Conservation (phyloP, 2,888 invertebrate genomes). For the Bedellia somnulentella region DNA sequence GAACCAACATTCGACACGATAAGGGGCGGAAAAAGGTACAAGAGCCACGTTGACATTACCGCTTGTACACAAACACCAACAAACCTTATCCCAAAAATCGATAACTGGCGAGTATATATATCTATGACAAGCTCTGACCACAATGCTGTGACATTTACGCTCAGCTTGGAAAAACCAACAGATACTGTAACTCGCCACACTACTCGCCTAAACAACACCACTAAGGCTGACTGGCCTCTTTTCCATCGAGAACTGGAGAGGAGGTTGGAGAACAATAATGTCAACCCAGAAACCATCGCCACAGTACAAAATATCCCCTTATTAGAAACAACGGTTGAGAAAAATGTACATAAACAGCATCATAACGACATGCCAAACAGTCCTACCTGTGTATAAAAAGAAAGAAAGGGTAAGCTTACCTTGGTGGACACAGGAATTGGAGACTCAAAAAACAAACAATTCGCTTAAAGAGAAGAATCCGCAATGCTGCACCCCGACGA, state of each 20-base stretch:
- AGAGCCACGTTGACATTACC: too few species aligned
- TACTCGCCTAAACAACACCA: constrained; percentile 12
- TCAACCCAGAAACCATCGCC: not conserved
- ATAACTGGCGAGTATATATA: constrained; percentile 11
- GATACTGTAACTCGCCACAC: not conserved
- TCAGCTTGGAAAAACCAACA: not conserved
- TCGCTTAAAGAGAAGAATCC: constrained; percentile 3
- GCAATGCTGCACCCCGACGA: constrained; percentile 2
- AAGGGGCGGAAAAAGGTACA: too few species aligned
- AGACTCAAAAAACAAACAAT: not conserved
- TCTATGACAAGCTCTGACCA: constrained; percentile 7
- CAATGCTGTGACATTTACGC: constrained; percentile 6
- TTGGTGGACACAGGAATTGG: constrained; percentile 5
- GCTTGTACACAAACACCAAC: too few species aligned
- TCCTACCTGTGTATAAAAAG: not conserved
- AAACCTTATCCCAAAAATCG: too few species aligned
- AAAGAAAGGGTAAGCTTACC: constrained; percentile 1
- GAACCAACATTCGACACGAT: too few species aligned
- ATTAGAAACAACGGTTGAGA: not conserved
- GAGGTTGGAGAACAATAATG: not conserved
- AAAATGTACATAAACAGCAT: not conserved
- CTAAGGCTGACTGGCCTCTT: constrained; percentile 6
- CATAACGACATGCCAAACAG: too few species aligned
- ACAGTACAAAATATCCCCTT: not conserved
- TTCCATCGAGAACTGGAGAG: not conserved